Evolutionary conservation across 2,113 vertebrate species (phyloP).

Genomic region (Vombatus ursinus): DNA sequence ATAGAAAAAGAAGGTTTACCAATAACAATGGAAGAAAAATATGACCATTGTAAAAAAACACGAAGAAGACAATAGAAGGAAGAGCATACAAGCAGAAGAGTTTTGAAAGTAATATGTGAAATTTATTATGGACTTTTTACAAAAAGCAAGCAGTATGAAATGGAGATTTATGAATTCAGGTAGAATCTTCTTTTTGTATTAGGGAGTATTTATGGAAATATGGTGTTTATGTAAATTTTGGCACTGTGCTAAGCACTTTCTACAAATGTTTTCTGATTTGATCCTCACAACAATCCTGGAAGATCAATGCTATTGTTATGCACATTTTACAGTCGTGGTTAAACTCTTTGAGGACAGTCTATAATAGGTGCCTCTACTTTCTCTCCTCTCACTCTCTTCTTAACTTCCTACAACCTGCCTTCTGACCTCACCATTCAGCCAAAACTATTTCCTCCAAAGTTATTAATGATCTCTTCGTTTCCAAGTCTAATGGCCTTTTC

Average conservation of each 20-base stretch:
- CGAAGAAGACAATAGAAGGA: neutral
- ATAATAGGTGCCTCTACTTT: neutral
- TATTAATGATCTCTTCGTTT: neutral
- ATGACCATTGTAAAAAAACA: neutral
- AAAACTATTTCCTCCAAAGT: neutral
- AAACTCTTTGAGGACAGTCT: neutral
- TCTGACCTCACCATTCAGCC: neutral
- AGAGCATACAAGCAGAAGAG: neutral
- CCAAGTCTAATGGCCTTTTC: neutral
- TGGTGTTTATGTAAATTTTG: neutral
- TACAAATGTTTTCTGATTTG: neutral
- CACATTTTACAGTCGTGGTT: neutral
- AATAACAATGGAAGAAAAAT: neutral
- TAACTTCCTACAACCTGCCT: neutral
- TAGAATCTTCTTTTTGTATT: no score
- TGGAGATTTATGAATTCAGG: neutral
- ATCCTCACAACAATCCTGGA: neutral
- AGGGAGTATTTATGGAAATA: no score
- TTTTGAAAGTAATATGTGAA: neutral
- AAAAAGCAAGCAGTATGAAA: neutral
- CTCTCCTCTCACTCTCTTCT: neutral
- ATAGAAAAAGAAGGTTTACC: neutral
- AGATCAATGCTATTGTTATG: neutral
- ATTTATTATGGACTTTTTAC: neutral
- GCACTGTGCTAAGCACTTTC: neutral